phyloP scores from a whole-genome alignment of 2,113 vertebrate genomes.

The Neogale vison region DNA sequence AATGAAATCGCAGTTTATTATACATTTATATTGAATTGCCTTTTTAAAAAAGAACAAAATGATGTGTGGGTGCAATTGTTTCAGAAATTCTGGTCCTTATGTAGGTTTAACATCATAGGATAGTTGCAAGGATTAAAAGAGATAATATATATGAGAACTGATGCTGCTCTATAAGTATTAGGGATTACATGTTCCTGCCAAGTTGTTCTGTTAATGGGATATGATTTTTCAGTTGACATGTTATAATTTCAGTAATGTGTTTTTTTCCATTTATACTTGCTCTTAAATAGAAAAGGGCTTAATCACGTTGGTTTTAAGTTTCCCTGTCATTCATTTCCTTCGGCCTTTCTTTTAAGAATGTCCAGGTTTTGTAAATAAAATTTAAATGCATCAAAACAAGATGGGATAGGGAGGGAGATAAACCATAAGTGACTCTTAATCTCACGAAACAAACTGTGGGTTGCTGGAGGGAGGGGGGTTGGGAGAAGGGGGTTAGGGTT shows the following conservation, averaged over 20 bases:
- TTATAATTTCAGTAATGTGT: constrained; percentile 63
- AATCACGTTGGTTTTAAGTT: constrained; percentile 61
- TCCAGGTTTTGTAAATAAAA: constrained; percentile 11
- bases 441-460: no score
- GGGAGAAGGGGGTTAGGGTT: no score
- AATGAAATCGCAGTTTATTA: neutral
- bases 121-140: constrained; percentile 57
- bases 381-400: constrained; percentile 1
- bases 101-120: constrained; percentile 31
- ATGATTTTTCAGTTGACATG: constrained; percentile 66
- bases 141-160: constrained; percentile 61
- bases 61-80: constrained; percentile 45
- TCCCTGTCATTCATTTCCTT: constrained; percentile 16
- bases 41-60: constrained; percentile 12
- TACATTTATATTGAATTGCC: constrained; percentile 27
- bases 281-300: constrained; percentile 64
- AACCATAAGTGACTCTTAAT: no score
- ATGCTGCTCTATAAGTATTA: neutral
- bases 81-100: constrained; percentile 52
- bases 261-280: constrained; percentile 42
- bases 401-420: no score
- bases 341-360: constrained; percentile 46
- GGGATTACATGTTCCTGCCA: constrained; percentile 69
- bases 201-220: constrained; percentile 65
- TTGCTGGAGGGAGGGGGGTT: no score